Percentiles rank a stretch among this genome's conserved stretches.
Conservation (phyloP, 2,797 vertebrate species). For the Neopelma chrysocephalum region DNA sequence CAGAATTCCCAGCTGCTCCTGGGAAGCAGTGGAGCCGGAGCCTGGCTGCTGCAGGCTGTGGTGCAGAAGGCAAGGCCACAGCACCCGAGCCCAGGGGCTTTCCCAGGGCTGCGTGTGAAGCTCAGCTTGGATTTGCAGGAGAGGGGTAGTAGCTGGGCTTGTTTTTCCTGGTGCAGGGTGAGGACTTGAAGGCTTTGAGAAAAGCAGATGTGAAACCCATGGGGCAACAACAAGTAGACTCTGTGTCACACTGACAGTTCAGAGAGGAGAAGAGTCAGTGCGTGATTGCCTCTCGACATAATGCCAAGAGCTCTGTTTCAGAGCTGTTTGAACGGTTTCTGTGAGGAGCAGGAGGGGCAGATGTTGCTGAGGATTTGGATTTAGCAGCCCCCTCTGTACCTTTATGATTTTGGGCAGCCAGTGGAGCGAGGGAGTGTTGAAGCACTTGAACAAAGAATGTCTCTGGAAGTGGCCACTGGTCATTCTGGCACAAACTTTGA, state of each 20-base stretch:
- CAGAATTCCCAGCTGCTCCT: fast-evolving
- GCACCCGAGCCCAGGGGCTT: fast-evolving
- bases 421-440: background rate
- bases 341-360: background rate
- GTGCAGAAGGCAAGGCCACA: background rate
- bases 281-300: fast-evolving
- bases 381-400: background rate
- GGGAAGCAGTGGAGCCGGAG: background rate
- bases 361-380: fast-evolving
- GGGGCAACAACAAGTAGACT: fast-evolving
- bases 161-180: background rate
- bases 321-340: fast-evolving
- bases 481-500: slow-evolving; percentile 2
- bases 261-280: fast-evolving
- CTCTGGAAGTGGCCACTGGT: slow-evolving; percentile 54
- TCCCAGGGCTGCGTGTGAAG: fast-evolving
- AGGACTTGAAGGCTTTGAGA: background rate
- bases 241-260: background rate
- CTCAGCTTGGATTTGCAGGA: background rate
- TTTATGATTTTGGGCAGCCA: background rate
- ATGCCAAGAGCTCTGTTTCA: fast-evolving
- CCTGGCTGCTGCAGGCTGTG: fast-evolving
- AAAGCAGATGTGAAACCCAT: background rate
- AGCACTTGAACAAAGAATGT: slow-evolving; percentile 2
- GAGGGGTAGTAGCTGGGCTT: fast-evolving